These are phyloP conservation scores for Mesodorylaimus sp. DNA, from an alignment of 2,888 invertebrate genomes.

Conservation along the genomic window DNA sequence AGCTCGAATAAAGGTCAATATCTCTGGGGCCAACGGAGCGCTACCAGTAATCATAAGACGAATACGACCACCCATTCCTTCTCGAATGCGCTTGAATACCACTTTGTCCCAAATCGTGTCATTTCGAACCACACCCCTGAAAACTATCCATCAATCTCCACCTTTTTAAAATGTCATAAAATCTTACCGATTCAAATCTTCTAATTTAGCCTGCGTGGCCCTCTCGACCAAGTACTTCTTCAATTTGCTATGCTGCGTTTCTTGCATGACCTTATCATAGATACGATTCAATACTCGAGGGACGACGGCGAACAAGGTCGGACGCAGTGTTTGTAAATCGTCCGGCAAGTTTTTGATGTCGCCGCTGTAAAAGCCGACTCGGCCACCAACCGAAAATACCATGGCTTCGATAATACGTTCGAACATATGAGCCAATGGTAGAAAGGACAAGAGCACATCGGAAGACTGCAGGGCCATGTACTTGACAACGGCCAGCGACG, in stretches of 20 bases:
- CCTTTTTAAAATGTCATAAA: no score
- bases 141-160: no score
- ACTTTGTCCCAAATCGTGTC: conserved; percentile 33
- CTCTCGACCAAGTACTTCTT: conserved; percentile 22
- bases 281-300: conserved; percentile 80
- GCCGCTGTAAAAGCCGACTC: conserved; percentile 56
- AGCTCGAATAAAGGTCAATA: conserved; percentile 77
- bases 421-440: conserved; percentile 90
- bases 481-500: conserved; percentile 44
- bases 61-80: conserved; percentile 30
- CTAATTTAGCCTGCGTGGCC: conserved; percentile 21
- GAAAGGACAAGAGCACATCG: conserved; percentile 75
- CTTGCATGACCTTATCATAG: conserved; percentile 51
- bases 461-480: conserved; percentile 33
- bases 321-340: conserved; percentile 71
- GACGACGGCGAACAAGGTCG: conserved; percentile 85
- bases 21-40: conserved; percentile 79
- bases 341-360: conserved; percentile 58
- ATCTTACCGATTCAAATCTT: conserved; percentile 21
- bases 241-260: conserved; percentile 24
- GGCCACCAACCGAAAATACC: conserved; percentile 52
- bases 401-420: conserved; percentile 59
- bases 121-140: conserved; percentile 32
- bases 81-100: conserved; percentile 32
- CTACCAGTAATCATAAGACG: conserved; percentile 47